Evolutionary conservation across 2,113 vertebrate species (phyloP).

Genomic region (Hemichromis elongatus): DNA sequence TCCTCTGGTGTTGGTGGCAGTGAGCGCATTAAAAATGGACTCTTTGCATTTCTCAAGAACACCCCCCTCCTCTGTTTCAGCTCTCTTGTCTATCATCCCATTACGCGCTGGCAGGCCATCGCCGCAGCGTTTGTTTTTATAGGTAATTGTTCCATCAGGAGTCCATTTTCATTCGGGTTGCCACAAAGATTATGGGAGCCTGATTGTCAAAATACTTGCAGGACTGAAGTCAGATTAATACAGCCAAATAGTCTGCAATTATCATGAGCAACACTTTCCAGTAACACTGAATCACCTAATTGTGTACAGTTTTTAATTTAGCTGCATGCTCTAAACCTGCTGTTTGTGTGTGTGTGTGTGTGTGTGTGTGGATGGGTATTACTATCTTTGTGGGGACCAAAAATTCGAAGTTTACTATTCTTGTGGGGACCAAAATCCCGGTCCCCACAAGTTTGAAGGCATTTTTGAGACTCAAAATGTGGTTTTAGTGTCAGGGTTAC

Average conservation of each 20-base stretch:
- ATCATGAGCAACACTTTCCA: constrained; percentile 58
- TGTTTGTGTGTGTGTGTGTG: not conserved
- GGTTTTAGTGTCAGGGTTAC: too few relatives aligned
- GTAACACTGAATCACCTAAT: constrained; percentile 42
- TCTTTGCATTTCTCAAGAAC: not conserved
- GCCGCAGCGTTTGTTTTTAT: constrained; percentile 41
- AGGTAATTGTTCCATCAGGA: constrained; percentile 46
- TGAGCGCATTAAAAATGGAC: not conserved
- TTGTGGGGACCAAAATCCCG: too few relatives aligned
- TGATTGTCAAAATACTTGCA: constrained; percentile 45
- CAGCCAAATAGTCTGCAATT: constrained; percentile 30
- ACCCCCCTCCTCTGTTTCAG: not conserved
- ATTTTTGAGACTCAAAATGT: too few relatives aligned
- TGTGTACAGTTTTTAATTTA: constrained; percentile 2
- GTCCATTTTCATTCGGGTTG: constrained; percentile 5
- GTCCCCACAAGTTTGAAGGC: too few relatives aligned
- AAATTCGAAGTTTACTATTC: too few relatives aligned
- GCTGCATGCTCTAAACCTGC: constrained; percentile 11
- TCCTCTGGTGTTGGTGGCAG: not conserved
- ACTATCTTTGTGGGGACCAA: too few relatives aligned
- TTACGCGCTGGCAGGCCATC: constrained; percentile 23
- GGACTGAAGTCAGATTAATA: constrained; percentile 24
- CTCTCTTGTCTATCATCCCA: constrained; percentile 35
- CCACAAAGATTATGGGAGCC: constrained; percentile 31
- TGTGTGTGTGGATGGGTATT: not conserved